phyloP scores from a whole-genome alignment of 2,797 vertebrate species.

The Melanogrammus aeglefinus region DNA sequence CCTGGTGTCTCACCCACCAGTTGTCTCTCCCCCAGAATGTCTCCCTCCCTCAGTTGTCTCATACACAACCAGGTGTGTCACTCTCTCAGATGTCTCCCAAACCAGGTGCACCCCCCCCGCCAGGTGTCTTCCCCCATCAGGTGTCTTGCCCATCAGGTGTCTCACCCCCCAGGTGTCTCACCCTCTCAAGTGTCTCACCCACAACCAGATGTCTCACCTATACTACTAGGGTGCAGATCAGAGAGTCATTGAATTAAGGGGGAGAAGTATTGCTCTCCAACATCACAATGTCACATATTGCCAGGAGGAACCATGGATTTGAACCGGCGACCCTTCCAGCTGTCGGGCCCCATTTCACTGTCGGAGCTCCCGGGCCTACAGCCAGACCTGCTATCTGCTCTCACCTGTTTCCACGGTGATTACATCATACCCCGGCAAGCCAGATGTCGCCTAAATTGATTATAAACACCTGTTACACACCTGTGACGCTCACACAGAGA shows the following conservation, averaged over 20 bases:
- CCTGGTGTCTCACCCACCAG: no score
- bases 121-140: no score
- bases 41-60: no score
- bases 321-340: neutral
- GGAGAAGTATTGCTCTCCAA: neutral
- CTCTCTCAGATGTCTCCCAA: no score
- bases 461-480: slow-evolving; percentile 5
- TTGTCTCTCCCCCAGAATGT: no score
- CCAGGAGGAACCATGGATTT: neutral
- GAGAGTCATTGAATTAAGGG: no score
- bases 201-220: neutral
- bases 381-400: neutral
- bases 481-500: neutral
- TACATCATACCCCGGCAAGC: neutral
- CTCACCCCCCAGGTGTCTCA: neutral
- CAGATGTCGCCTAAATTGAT: neutral
- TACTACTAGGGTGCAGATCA: neutral
- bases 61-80: no score
- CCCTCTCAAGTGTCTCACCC: neutral
- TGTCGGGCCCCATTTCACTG: neutral
- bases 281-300: neutral
- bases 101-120: no score
- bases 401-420: slow-evolving; percentile 2
- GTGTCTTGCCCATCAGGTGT: neutral
- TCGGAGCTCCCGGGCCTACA: neutral